Evolutionary conservation across 2,888 invertebrate genomes (phyloP).

Genomic region (Ferdinandea cuprea): DNA sequence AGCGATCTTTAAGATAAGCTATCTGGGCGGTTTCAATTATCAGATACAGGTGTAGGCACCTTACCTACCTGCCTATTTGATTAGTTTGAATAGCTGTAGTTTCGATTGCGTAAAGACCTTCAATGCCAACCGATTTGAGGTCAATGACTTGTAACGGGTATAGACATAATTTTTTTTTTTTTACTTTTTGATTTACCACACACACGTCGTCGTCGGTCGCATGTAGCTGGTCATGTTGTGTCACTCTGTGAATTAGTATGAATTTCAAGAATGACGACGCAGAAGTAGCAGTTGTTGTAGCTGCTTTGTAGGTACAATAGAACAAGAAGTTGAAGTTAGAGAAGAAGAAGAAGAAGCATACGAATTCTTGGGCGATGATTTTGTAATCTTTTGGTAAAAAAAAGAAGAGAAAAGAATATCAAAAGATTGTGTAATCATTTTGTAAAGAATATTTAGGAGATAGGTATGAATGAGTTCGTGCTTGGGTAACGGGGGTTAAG

Average conservation of each 20-base stretch:
- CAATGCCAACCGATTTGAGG: constrained; percentile 69
- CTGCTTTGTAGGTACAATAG: too few relatives aligned
- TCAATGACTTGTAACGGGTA: constrained; percentile 68
- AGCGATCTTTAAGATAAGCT: constrained; percentile 46
- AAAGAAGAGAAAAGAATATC: background rate
- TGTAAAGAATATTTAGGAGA: background rate
- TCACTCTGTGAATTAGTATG: constrained; percentile 50
- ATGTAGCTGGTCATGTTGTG: constrained; percentile 50
- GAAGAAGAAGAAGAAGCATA: constrained; percentile 29
- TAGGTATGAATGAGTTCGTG: too few relatives aligned
- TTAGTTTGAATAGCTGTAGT: constrained; percentile 8
- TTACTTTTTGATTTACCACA: constrained; percentile 10
- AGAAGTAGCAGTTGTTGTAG: constrained; percentile 10
- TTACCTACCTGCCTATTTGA: constrained; percentile 6
- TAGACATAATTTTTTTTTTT: constrained; percentile 24
- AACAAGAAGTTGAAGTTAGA: too few relatives aligned
- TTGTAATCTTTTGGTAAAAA: constrained; percentile 30
- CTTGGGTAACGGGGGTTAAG: too few relatives aligned
- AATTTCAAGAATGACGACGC: constrained; percentile 50
- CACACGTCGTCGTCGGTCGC: too few relatives aligned
- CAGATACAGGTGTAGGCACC: constrained; percentile 23
- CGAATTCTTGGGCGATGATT: constrained; percentile 43
- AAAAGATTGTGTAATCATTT: constrained; percentile 44
- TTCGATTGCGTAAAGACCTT: constrained; percentile 46
- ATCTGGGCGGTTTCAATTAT: constrained; percentile 48